Percentiles rank a stretch among this genome's conserved stretches.
phyloP scores from a whole-genome alignment of 2,888 invertebrate species.

The Atrina japonica region DNA sequence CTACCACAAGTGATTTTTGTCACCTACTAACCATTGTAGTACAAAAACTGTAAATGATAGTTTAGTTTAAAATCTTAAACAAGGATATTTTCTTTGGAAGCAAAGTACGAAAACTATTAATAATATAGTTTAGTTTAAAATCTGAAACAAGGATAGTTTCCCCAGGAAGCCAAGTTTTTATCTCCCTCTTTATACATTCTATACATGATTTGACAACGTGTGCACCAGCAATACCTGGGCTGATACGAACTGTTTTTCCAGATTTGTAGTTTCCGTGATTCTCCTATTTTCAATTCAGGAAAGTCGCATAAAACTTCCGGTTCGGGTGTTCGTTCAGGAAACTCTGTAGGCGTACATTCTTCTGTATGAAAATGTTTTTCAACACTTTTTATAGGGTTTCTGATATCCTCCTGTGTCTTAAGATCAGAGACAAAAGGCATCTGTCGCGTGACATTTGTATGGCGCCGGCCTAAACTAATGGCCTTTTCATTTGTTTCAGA shows the following conservation, averaged over 20 bases:
- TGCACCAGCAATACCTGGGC: slow-evolving; percentile 55
- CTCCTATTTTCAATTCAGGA: slow-evolving; percentile 19
- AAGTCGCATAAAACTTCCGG: slow-evolving; percentile 28
- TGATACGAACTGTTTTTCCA: slow-evolving; percentile 14
- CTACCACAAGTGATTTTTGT: too few species aligned
- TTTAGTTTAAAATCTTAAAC: slow-evolving; percentile 42
- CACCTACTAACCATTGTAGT: too few species aligned
- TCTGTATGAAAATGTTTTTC: too few species aligned
- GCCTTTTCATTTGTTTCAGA: too few species aligned
- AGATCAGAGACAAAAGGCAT: too few species aligned
- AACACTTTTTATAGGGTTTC: too few species aligned
- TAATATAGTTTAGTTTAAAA: too few species aligned
- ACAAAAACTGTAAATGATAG: too few species aligned
- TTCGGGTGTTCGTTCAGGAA: slow-evolving; percentile 35
- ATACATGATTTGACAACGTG: slow-evolving; percentile 58
- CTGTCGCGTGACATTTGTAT: too few species aligned
- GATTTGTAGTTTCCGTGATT: not conserved
- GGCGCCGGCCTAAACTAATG: too few species aligned
- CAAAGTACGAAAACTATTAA: too few species aligned
- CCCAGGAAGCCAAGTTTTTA: slow-evolving; percentile 47
- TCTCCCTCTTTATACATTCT: slow-evolving; percentile 50
- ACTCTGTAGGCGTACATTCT: slow-evolving; percentile 1
- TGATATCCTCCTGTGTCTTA: too few species aligned
- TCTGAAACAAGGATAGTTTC: slow-evolving; percentile 55
- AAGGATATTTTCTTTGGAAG: slow-evolving; percentile 56